Evolutionary conservation across 2,888 invertebrate genomes (phyloP), one percentile per base, ranked within the genome.

Genomic region (Acanthosoma haemorrhoidale): DNA sequence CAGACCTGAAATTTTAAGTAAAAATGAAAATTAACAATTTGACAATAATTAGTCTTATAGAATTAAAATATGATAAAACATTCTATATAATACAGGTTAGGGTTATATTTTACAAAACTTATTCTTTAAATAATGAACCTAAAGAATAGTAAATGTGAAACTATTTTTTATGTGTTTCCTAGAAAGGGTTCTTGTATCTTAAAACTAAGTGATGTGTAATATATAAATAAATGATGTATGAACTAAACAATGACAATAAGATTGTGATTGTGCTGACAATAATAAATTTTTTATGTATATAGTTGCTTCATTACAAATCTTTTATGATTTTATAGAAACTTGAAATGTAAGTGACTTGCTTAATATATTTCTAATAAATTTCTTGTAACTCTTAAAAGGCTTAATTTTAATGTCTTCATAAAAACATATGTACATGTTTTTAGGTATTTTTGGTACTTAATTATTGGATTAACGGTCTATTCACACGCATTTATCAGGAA

Each of bases 41-140:
- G 70, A 70, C 70, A 70, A 70, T 70, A 70, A 70, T 70, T 69
- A 63, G 51, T 67, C 18, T 51, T 60, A 67, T 57, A 67, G 67
- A 36, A 15, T 25, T 38, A 39, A 15, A 34, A 57, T 64, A 60
- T 60, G 18, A 51, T 59, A 70, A 64, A 39, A 69, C 11, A 34
- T 70, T 64, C 21, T 41, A 41, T 25, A 36, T 59, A 60, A 69
- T 43, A 31, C 51, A 68, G 39, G 29, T 69, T 61, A 59, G 61
- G 8, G 60, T 41, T 43, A 59, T 60, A 43, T 60, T 34, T 16
- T 59, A 68, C 11, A 39, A 36, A 64, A 63, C 11, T n/a, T 64
- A 39, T 64, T 29, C 38, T 36, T 41, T 64, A 64, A 64, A 41
- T 16, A 58, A 29, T 64, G 63, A 63, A 63, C 39, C 64, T 41